Base-by-base conservation (phyloP, 2,888 invertebrate genomes). In the Ennomos quercinarius region DNA sequence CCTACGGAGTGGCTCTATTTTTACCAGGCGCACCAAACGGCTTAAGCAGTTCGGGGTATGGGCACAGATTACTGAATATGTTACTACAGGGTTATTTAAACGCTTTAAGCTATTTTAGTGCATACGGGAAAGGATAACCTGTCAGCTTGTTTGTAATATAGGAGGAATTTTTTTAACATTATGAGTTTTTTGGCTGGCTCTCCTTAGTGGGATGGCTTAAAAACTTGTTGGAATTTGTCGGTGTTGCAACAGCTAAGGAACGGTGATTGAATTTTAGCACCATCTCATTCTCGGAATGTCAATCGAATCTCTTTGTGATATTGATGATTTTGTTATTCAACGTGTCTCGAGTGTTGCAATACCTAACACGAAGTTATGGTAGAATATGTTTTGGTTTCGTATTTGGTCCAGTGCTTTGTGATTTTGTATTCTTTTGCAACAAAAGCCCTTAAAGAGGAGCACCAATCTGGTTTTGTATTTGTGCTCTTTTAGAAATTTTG, bases 1-100 rank as follows among this genome's bases (percentile, higher is more conserved):
- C 50, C 57, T 57, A 68, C 64, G 74, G 86, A 87, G 88, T 83
- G 86, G 68, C 70, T 83, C 89, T 91, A 90, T 88, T 87, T 88
- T 83, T 86, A 83, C 68, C 72, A 78, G 40, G 86, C 77, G 81
- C 86, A 86, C 86, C 53, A 59, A 52, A 54, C 38, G 54, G 55
- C 55, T 61, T 84, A 85, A 84, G 83, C 76, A 78, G 78, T n/a
- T 88, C 88, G 83, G 75, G 79, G 84, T 86, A 84, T 73, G 42
- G 12, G 27, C 27, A 27, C 5, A 27, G 27, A 27, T 27, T 27
- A 27, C 17, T 17, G 17, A 27, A 27, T 27, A 27, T 27, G 27
- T 4, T 27, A 27, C 27, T 27, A 27, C 27, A 5, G 38, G 42
- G 55, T 52, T 61, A 61, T 59, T 59, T 58, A 72, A 66, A 51